Evolutionary conservation across 2,888 invertebrate species (phyloP), one percentile per base, ranked within the genome.

Genomic region (Smittia aterrima): DNA sequence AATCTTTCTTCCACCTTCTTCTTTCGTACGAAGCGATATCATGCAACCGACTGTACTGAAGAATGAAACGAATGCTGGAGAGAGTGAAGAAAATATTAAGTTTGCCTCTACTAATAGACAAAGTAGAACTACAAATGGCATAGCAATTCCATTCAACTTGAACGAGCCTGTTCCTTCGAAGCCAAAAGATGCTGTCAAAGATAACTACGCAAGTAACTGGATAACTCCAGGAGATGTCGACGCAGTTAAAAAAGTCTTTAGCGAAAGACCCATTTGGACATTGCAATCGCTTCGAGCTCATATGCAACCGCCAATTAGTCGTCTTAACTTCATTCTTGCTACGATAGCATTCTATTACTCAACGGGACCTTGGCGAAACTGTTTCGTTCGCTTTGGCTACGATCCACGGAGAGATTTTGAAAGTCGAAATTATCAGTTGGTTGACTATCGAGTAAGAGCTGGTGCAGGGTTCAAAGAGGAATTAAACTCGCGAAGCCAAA

Each of bases 381-480:
- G 93, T 80, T 99, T 98, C 93, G 90, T 95, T 0, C 88, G 86
- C 78, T 90, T 91, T 79, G 97, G 97, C 0, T 98, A 94, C 80
- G 96, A 99, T 84, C 98, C 98, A 0, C 86, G 94, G 25, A 90
- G 88, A 77, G 89, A 94, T 76, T 89, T 91, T 2, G 84, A 84
- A 1, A 87, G 96, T 1, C 89, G 93, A 77, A 88, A 89, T 72
- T 97, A 93, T 81, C 98, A 99, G 84, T 91, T 91, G 1, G 85
- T 97, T 75, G 96, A 97, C 82, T 95, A 92, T 80, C 86, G 94
- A 77, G 74, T 83, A n/a, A 78, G 83, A 58, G 22, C 22, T 16
- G 32, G 66, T 47, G 74, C 41, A 24, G 66, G 74, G 1, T 74
- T 47, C 24, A 74, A 66, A 47, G 20, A 41, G 22, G 74, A 74